Evolutionary conservation across 2,888 invertebrate species (phyloP).

Genomic region (Dynastes hyllus): DNA sequence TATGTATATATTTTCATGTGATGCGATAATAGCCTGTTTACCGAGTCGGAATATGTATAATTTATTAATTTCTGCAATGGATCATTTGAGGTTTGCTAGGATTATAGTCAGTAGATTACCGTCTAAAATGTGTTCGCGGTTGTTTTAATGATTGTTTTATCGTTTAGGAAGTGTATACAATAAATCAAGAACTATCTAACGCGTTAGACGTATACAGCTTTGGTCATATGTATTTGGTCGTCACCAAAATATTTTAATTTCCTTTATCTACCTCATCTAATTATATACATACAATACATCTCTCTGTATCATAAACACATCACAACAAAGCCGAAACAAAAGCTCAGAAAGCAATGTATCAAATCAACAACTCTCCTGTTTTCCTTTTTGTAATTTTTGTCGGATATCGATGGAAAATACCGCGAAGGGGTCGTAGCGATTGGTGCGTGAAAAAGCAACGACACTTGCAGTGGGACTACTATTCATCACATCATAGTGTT

Average conservation of each 20-base stretch:
- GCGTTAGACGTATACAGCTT: neutral
- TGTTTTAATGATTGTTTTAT: conserved; percentile 30
- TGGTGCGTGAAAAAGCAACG: conserved; percentile 69
- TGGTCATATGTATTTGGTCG: no score
- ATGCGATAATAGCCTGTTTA: conserved; percentile 15
- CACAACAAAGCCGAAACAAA: neutral
- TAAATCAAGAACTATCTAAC: conserved; percentile 3
- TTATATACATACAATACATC: neutral
- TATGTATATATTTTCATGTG: neutral
- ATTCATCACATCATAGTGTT: conserved; percentile 69
- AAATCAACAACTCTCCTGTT: conserved; percentile 44
- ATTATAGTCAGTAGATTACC: neutral
- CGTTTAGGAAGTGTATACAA: neutral
- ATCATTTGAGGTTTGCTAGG: conserved; percentile 18
- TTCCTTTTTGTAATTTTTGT: conserved; percentile 41
- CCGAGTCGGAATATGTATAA: conserved; percentile 8
- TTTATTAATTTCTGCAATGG: conserved; percentile 24
- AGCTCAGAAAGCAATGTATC: conserved; percentile 30
- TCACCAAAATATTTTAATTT: no score
- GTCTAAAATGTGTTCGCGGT: conserved; percentile 17
- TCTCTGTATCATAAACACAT: neutral
- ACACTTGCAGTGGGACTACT: conserved; percentile 68
- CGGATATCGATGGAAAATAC: conserved; percentile 44
- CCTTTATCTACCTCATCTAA: no score
- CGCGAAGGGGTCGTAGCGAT: conserved; percentile 62